A percentile compares a stretch with the other conserved stretches of the same genome.
Conservation (phyloP, 2,888 invertebrate genomes). For the Lottia gigantea region DNA sequence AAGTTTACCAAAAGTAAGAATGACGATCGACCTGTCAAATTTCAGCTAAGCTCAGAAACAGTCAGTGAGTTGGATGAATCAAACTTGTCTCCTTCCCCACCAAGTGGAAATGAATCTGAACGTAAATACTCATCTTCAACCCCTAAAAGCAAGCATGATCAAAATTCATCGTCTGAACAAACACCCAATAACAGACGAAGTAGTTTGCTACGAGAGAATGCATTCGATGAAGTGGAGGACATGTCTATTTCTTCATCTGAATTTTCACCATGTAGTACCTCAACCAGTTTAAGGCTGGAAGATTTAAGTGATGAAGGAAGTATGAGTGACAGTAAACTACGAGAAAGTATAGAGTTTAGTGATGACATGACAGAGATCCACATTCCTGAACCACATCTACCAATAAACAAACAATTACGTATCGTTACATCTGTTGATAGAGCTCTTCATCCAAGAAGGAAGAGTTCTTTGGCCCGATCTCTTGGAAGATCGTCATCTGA, state of each 20-base stretch:
- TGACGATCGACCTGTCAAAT: background rate
- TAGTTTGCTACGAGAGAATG: conserved; percentile 27
- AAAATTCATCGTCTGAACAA: conserved; percentile 9
- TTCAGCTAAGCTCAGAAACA: background rate
- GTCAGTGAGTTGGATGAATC: background rate
- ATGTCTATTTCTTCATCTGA: conserved; percentile 48
- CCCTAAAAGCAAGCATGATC: conserved; percentile 12
- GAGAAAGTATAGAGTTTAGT: conserved; percentile 47
- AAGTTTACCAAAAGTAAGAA: background rate
- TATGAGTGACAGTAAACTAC: conserved; percentile 37
- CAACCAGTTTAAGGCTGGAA: conserved; percentile 43
- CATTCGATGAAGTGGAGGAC: conserved; percentile 41
- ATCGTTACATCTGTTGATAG: conserved; percentile 58
- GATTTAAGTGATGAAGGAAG: conserved; percentile 55
- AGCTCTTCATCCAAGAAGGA: conserved; percentile 34
- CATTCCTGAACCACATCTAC: conserved; percentile 43
- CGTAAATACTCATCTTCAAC: conserved; percentile 12
- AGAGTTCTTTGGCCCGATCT: conserved; percentile 47
- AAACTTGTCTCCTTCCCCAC: conserved; percentile 5
- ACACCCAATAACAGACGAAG: conserved; percentile 6
- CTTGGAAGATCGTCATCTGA: conserved; percentile 39
- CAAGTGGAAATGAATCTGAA: conserved; percentile 6
- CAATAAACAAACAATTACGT: conserved; percentile 53
- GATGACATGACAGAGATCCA: conserved; percentile 44
- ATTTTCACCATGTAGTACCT: conserved; percentile 50